Evolutionary conservation across 2,888 invertebrate species (phyloP).

Genomic region (Sycophila texana): DNA sequence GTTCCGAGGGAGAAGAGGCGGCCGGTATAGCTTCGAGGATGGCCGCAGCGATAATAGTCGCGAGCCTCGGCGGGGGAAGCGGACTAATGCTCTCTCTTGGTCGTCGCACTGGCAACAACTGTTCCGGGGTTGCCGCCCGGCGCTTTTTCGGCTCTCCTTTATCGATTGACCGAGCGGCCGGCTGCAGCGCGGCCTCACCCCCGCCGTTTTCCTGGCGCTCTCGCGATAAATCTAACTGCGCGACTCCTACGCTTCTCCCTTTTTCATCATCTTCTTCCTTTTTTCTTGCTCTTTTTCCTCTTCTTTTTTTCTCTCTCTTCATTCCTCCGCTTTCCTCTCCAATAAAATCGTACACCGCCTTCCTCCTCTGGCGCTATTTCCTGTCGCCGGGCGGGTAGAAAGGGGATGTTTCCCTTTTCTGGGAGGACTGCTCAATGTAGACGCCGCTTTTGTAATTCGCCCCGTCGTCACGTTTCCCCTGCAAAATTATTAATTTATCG

Average conservation of each 20-base stretch:
- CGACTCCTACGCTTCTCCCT: constrained; percentile 9
- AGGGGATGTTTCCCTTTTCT: background rate
- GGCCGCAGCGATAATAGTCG: background rate
- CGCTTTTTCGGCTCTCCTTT: constrained; percentile 28
- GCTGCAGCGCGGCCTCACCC: background rate
- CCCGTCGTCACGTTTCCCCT: background rate
- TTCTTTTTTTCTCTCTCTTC: constrained; percentile 23
- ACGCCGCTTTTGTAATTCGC: constrained; percentile 1
- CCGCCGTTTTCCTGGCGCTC: background rate
- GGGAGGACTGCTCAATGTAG: constrained; percentile 27
- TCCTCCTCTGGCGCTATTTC: background rate
- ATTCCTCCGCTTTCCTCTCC: constrained; percentile 47
- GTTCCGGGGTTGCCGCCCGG: background rate
- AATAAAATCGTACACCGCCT: constrained; percentile 43
- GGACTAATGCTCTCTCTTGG: background rate
- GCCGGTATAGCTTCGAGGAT: too few species aligned
- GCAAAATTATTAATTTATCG: constrained; percentile 3
- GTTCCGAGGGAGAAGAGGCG: background rate
- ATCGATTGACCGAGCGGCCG: constrained; percentile 29
- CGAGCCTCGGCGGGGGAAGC: background rate
- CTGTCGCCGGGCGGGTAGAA: background rate
- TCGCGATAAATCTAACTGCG: constrained; percentile 44
- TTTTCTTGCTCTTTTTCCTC: constrained; percentile 25
- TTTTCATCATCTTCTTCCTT: constrained; percentile 14
- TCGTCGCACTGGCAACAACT: constrained; percentile 22